Base-by-base conservation (phyloP, 2,113 vertebrate genomes). In the Perognathus longimembris region DNA sequence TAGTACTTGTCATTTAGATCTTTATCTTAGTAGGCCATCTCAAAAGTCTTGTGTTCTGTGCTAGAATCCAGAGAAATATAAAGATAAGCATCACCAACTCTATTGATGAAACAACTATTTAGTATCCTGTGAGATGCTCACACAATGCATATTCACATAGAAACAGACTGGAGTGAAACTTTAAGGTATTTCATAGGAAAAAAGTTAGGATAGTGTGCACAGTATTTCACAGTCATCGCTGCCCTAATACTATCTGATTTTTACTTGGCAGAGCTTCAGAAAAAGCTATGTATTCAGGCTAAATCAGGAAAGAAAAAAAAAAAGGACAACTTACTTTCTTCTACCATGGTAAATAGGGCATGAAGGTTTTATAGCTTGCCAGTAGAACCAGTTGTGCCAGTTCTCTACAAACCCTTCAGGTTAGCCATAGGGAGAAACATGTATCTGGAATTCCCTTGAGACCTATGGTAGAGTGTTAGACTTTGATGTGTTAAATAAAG, bases 21-120 rank as follows among this genome's bases (percentile, higher is more conserved):
- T 91, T 89, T 95, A 94, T 96, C 93, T 94, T 88, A 94, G 61
- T 90, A 82, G 92, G 94, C 85, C 94, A 95, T 95, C 93, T 79
- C 82, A 59, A 92, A 93, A 77, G 76, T 85, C 77, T 95, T 66
- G 42, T n/a, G 61, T 63, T 73, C 77, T 83, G 61, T 63, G 77
- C 77, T 83, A 69, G 88, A 94, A 89, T 94, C 96, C 90, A 88
- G 70, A 91, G 81, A 94, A 94, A 92, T 59, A 75, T 30, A 66
- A 67, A 84, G 95, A 94, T 85, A 95, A 93, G 21, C 61, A 92
- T 92, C 91, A 50, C 17, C 66, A 89, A 59, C 78, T 89, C 71
- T 91, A 74, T 54, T 85, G 73, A 75, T 89, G 81, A 74, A 76
- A 91, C 6, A 71, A 30, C 54, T 59, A 38, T 42, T 90, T 93